Base-by-base conservation (phyloP, 2,797 vertebrate species). In the Gymnothorax reevesii region DNA sequence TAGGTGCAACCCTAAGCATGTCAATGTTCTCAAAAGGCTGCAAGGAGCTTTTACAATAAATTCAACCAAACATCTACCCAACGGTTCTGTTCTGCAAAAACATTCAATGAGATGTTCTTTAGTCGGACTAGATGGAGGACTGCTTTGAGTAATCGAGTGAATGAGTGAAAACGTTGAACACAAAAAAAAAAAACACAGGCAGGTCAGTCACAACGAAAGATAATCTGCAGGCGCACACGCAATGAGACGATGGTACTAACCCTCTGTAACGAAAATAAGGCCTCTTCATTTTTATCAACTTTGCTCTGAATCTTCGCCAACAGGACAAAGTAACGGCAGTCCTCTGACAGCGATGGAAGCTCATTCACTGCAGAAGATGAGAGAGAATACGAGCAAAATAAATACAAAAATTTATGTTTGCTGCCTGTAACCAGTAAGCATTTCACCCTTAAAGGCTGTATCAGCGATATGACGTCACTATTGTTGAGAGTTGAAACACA, bases 241-340 rank as follows among this genome's bases (percentile, higher is more conserved):
- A 95, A 33, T 98, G 97, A 10, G 12, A 84, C n/a, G 7, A 27
- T 54, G 83, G 83, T 1, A 91, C 94, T 94, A 94, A 99, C 98
- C 93, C 95, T 95, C 42, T 98, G 97, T 71, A 99, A 93, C 0
- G 98, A 97, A 88, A 94, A 87, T 86, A 98, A 84, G n/a, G 97
- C 96, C 64, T 97, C 97, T 1, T 96, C 95, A 75, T 91, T 96
- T 92, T 96, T 98, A 82, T 96, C 96, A 89, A 97, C 96, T 94
- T 97, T 98, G 91, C 94, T 97, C 89, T 99, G 97, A 89, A 98
- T 92, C 94, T 97, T 99, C 89, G 98, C 97, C 90, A 99, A 92
- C 89, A 99, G 97, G 88, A 99, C 93, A 27, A 96, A 96, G 92
- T 97, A 98, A 77, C 96, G 97, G 83, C 96, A 97, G 89, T 98